Evolutionary conservation across 2,113 vertebrate species (phyloP).

Genomic region (Tamias sibiricus): DNA sequence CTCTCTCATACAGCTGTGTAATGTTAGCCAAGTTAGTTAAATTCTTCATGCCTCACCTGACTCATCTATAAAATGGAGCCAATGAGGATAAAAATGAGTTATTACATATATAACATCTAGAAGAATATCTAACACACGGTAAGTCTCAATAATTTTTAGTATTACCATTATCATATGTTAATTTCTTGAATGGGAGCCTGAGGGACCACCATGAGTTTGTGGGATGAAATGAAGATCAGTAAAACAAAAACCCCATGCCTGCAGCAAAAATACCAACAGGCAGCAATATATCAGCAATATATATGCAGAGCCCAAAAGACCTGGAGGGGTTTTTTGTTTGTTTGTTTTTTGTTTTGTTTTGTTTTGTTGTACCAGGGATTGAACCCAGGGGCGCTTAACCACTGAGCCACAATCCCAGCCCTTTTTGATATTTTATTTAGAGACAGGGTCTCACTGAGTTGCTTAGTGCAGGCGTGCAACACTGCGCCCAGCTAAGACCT

Average conservation of each 20-base stretch:
- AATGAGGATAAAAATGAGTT: not conserved
- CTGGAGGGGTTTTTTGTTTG: no score
- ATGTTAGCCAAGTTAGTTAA: not conserved
- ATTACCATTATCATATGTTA: not conserved
- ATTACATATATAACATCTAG: not conserved
- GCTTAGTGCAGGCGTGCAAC: no score
- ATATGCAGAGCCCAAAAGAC: not conserved
- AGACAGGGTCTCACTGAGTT: no score
- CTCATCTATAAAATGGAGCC: conserved; percentile 21
- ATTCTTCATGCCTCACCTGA: not conserved
- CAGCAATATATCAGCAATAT: not conserved
- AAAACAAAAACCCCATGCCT: not conserved
- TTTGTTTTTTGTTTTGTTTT: no score
- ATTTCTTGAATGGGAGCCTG: not conserved
- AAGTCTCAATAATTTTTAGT: not conserved
- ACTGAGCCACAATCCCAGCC: no score
- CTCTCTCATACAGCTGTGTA: not conserved
- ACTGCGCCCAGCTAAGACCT: no score
- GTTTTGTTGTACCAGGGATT: no score
- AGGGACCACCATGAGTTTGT: not conserved
- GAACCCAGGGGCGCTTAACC: no score
- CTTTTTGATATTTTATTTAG: no score
- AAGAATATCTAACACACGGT: not conserved
- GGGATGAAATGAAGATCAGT: not conserved
- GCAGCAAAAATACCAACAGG: not conserved